These are phyloP conservation scores for Cyprinodon brontotheroides DNA, from an alignment of 2,113 vertebrate genomes.

Conservation along the genomic window DNA sequence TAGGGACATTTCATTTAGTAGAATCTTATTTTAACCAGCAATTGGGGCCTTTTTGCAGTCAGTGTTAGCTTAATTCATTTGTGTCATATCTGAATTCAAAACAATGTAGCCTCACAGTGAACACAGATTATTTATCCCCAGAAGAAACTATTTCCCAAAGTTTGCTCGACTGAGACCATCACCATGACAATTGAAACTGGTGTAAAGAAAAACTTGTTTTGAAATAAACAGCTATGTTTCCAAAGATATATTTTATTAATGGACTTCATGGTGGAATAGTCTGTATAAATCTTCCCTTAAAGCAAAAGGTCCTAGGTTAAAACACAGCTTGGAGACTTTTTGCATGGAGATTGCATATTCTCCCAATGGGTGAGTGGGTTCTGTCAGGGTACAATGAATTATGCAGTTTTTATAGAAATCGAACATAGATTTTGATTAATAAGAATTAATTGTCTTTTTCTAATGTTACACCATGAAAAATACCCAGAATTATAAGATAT, in stretches of 20 bases:
- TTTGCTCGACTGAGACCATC: neutral
- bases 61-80: no score
- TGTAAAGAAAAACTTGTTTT: neutral
- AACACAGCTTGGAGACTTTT: neutral
- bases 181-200: neutral
- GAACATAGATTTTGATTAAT: no score
- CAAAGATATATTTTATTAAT: neutral
- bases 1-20: neutral
- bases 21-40: neutral
- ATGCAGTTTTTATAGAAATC: no score
- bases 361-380: neutral
- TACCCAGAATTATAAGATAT: no score
- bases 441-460: no score
- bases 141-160: neutral
- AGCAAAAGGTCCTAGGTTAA: neutral
- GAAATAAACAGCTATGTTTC: neutral
- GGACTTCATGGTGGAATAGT: neutral
- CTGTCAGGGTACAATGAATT: neutral
- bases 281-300: neutral
- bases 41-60: no score
- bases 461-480: no score
- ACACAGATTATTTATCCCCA: neutral
- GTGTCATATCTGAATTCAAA: neutral
- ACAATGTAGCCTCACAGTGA: neutral
- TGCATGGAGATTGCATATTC: neutral